These are phyloP conservation scores for Drosophila ogumai DNA, from an alignment of 1,140 invertebrate genomes.

Conservation along the genomic window DNA sequence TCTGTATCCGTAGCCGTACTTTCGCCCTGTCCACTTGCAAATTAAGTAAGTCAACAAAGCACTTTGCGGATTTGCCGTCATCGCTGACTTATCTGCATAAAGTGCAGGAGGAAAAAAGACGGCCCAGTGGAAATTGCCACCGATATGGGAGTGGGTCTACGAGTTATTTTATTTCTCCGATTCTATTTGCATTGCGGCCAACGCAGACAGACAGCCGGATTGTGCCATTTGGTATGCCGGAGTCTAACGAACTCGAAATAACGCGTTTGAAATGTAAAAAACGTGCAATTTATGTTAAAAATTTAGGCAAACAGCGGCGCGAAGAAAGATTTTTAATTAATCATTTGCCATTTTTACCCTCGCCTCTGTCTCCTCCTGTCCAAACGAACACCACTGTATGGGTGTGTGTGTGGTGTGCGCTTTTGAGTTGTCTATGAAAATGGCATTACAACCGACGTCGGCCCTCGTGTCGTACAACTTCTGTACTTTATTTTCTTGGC, in stretches of 20 bases:
- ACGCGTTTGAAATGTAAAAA: slow-evolving; percentile 85
- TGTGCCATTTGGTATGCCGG: slow-evolving; percentile 77
- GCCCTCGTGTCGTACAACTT: slow-evolving; percentile 64
- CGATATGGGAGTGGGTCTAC: slow-evolving; percentile 51
- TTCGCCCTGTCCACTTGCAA: slow-evolving; percentile 63
- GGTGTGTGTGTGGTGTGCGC: background rate
- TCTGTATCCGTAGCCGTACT: background rate
- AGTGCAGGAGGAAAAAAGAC: slow-evolving; percentile 34
- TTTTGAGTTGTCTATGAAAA: slow-evolving; percentile 82
- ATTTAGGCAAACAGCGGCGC: slow-evolving; percentile 70
- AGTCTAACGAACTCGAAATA: slow-evolving; percentile 84
- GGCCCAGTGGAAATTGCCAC: slow-evolving; percentile 29
- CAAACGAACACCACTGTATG: background rate
- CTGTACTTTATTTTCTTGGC: slow-evolving; percentile 80
- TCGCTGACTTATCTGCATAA: slow-evolving; percentile 76
- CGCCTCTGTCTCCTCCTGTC: background rate
- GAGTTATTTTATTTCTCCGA: slow-evolving; percentile 54
- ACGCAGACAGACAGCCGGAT: slow-evolving; percentile 50
- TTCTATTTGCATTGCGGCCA: slow-evolving; percentile 77
- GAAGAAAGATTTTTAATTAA: slow-evolving; percentile 70
- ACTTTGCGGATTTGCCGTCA: slow-evolving; percentile 77
- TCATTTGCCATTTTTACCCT: slow-evolving; percentile 67
- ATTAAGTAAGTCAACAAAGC: slow-evolving; percentile 84
- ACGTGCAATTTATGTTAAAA: slow-evolving; percentile 83
- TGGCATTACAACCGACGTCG: slow-evolving; percentile 71